Percentiles rank a stretch among this genome's conserved stretches.
These are phyloP conservation scores for Pachyramphus minor DNA, from an alignment of 2,113 vertebrate species.

Conservation along the genomic window DNA sequence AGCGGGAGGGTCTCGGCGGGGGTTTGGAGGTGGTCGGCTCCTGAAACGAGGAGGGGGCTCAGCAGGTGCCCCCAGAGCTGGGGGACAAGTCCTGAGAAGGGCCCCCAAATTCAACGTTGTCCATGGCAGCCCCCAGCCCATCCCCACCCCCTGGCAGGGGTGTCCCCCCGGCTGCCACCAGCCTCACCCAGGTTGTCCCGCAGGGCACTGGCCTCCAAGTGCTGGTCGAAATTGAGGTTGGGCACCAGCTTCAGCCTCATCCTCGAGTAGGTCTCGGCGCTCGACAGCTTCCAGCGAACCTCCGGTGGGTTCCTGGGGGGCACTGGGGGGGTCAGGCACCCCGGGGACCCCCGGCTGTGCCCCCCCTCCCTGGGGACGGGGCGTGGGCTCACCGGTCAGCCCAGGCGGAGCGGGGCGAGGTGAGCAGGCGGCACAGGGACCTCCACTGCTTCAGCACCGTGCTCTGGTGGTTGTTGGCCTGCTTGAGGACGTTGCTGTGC, in stretches of 20 bases:
- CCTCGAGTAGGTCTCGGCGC: conserved; percentile 90
- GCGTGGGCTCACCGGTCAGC: conserved; percentile 76
- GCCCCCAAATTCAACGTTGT: rapidly evolving
- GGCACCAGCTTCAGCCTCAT: conserved; percentile 97
- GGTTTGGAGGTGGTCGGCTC: conserved; percentile 81
- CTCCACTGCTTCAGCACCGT: conserved; percentile 87
- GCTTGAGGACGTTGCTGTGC: conserved; percentile 79
- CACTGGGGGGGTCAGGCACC: not conserved
- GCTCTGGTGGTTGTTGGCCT: conserved; percentile 81
- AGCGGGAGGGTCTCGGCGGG: conserved; percentile 79
- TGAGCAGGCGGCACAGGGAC: conserved; percentile 82
- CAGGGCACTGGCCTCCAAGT: conserved; percentile 90
- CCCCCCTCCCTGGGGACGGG: rapidly evolving
- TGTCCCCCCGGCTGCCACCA: not conserved
- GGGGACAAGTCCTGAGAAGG: rapidly evolving
- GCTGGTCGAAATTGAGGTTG: conserved; percentile 86
- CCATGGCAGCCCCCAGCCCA: not conserved
- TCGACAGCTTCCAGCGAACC: conserved; percentile 87
- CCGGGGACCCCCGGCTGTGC: rapidly evolving
- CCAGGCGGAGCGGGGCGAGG: conserved; percentile 87
- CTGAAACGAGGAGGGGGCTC: conserved; percentile 51
- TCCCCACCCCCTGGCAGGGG: rapidly evolving
- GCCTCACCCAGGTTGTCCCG: conserved; percentile 91
- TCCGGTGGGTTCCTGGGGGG: conserved; percentile 74
- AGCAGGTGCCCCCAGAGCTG: not conserved